Evolutionary conservation across 2,888 invertebrate species (phyloP), one percentile per base, ranked within the genome.

Genomic region (Agrilus cyanescens): DNA sequence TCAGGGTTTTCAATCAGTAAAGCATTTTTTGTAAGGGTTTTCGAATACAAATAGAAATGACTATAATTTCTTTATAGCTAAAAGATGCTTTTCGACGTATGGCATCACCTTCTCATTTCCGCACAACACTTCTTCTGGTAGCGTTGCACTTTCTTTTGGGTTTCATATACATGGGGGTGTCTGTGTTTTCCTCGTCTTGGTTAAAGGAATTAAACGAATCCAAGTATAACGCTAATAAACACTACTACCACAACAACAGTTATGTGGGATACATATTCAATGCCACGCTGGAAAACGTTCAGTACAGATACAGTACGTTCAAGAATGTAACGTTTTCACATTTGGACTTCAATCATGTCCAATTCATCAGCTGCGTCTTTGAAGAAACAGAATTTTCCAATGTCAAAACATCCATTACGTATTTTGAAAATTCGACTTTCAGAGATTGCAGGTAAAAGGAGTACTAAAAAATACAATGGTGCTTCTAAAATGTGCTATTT

Each of bases 311-410:
- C 46, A 72, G 74, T 2, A 67, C 68, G 12, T 84, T 84, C 61
- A 60, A 62, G 25, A 76, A 80, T 48, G 78, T 78, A 57, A 77
- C 74, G 14, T 84, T 84, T 60, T 70, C 71, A 14, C 78, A 80
- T 52, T 70, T 82, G 62, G 67, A 81, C 51, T 70, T 85, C 61
- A 82, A 78, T 46, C 84, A 85, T 55, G 81, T 84, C 14, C 68
- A 75, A 45, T 85, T 85, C 61, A 66, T 69, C 51, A 81, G 81
- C 57, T 84, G 85, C 58, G 71, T 78, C 5, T 80, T 86, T 57
- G 66, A 69, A n/a, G 75, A 78, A 34, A 76, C 78, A 4, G 76
- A 79, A 50, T 80, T 86, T 57, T 73, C 75, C 25, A 82, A 80
- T 52, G 76, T 85, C 34, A 82, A 80, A 61, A 79, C 81, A 12